Percentiles rank a stretch among this genome's conserved stretches.
These are phyloP conservation scores for Desmodus rotundus DNA, from an alignment of 2,113 vertebrate genomes.

Conservation along the genomic window DNA sequence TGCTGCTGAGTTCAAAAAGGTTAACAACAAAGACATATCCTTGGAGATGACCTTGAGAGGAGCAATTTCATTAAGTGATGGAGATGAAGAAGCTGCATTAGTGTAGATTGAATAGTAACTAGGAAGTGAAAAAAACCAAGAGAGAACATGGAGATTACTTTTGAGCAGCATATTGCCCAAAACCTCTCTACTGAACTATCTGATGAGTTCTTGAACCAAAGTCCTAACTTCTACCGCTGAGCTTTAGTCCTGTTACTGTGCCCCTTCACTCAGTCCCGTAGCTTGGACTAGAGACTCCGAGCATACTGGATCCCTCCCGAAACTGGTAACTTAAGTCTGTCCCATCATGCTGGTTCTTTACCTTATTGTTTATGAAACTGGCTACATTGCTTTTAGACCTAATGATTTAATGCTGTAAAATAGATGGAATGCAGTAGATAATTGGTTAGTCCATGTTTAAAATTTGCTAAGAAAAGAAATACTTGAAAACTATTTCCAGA, in stretches of 20 bases:
- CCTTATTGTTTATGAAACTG: neutral
- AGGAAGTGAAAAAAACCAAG: neutral
- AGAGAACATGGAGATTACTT: neutral
- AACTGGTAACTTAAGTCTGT: neutral
- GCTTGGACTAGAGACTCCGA: neutral
- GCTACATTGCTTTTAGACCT: neutral
- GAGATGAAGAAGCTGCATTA: neutral
- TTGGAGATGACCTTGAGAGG: neutral
- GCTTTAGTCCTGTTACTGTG: neutral
- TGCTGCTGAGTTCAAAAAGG: neutral
- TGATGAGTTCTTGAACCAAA: neutral
- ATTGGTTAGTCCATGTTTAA: slow-evolving; percentile 25
- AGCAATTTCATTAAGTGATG: neutral
- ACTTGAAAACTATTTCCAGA: slow-evolving; percentile 45
- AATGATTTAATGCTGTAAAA: slow-evolving; percentile 12
- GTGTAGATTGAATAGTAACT: neutral
- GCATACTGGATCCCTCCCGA: neutral
- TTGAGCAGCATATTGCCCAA: neutral
- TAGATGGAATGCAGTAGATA: neutral
- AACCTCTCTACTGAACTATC: neutral
- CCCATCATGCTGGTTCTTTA: neutral
- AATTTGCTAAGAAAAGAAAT: slow-evolving; percentile 37
- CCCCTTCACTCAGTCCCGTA: neutral
- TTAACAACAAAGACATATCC: neutral
- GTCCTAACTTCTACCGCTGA: neutral